Evolutionary conservation across 2,888 invertebrate genomes (phyloP).

Genomic region (Scelioninae gen. 2): DNA sequence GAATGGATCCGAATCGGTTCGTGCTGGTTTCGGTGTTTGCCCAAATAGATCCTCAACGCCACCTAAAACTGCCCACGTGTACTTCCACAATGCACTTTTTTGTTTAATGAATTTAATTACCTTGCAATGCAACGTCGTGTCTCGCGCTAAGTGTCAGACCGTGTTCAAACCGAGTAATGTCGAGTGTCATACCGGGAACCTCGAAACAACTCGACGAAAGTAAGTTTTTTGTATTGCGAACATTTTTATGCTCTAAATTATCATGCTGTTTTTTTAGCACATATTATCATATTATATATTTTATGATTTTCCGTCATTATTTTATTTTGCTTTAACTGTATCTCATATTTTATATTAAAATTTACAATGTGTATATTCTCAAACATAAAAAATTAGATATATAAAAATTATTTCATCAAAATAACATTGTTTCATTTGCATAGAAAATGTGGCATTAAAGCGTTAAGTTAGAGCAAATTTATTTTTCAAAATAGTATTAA

Average conservation of each 20-base stretch:
- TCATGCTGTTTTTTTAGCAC: conserved; percentile 14
- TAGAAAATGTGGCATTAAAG: too few species aligned
- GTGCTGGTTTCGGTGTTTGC: conserved; percentile 56
- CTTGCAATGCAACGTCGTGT: conserved; percentile 15
- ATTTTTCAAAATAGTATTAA: too few species aligned
- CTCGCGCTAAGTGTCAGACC: conserved; percentile 21
- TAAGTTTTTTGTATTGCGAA: conserved; percentile 63
- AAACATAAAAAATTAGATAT: too few species aligned
- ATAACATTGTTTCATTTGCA: too few species aligned
- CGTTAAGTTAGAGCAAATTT: too few species aligned
- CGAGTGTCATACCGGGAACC: conserved; percentile 65
- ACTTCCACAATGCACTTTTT: conserved; percentile 27
- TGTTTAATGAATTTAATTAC: conserved; percentile 26
- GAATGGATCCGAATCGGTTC: conserved; percentile 65
- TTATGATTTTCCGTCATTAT: too few species aligned
- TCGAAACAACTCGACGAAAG: conserved; percentile 67
- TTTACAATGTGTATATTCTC: too few species aligned
- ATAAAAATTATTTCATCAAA: too few species aligned
- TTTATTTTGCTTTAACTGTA: too few species aligned
- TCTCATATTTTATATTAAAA: too few species aligned
- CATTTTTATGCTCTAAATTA: conserved; percentile 3
- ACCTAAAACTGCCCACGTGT: conserved; percentile 41
- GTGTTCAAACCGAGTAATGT: conserved; percentile 41
- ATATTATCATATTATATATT: too few species aligned
- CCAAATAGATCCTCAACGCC: conserved; percentile 50